phyloP scores from a whole-genome alignment of 2,113 vertebrate genomes.

The Apteryx mantelli region DNA sequence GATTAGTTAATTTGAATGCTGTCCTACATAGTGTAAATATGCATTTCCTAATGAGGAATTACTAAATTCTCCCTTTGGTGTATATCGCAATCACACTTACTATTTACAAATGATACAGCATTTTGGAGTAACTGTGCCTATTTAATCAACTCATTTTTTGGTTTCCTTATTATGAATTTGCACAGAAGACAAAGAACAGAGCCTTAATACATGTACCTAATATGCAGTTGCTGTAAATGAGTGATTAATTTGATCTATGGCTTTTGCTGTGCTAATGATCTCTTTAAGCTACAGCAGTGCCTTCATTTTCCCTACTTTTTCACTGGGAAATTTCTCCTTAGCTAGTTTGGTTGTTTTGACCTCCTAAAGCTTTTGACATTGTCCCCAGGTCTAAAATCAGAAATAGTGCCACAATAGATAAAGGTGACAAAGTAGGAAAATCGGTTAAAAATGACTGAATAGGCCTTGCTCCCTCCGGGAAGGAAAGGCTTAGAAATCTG shows the following conservation, averaged over 20 bases:
- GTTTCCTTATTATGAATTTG: not conserved
- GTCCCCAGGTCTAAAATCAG: not conserved
- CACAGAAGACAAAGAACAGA: not conserved
- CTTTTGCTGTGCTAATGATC: not conserved
- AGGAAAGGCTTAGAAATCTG: not conserved
- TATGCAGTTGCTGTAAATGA: not conserved
- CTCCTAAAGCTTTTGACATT: not conserved
- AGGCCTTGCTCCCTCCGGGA: not conserved
- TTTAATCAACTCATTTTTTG: not conserved
- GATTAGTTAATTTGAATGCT: not conserved
- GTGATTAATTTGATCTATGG: not conserved
- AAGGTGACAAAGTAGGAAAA: not conserved
- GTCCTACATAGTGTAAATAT: not conserved
- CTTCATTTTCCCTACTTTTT: not conserved
- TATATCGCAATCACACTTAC: not conserved
- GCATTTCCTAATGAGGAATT: not conserved
- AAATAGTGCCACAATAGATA: not conserved
- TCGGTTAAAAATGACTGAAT: not conserved
- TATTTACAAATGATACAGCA: not conserved
- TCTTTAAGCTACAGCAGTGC: not conserved
- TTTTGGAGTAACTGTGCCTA: not conserved
- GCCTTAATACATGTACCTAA: not conserved
- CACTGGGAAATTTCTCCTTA: not conserved
- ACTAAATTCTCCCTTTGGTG: not conserved
- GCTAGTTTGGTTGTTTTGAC: not conserved